Conservation (phyloP, 2,797 vertebrate species). For the Sciurus carolinensis region DNA sequence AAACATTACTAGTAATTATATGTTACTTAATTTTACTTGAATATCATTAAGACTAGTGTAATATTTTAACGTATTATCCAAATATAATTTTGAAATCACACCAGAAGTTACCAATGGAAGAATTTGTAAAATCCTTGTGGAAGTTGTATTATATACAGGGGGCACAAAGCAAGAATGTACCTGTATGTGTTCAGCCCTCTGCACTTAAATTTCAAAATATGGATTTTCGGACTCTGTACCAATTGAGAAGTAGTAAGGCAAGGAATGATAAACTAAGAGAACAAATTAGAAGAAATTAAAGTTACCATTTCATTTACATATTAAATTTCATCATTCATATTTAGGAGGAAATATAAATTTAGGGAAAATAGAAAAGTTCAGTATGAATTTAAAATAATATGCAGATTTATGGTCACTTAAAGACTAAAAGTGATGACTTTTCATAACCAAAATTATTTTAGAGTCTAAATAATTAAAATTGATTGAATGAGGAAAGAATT, state of each 20-base stretch:
- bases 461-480: slow-evolving; percentile 59
- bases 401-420: neutral
- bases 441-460: neutral
- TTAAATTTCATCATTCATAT: neutral
- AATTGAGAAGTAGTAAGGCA: slow-evolving; percentile 25
- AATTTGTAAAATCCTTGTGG: neutral
- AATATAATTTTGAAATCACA: neutral
- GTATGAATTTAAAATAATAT: slow-evolving; percentile 21
- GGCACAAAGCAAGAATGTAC: neutral
- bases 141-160: neutral
- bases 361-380: slow-evolving; percentile 20
- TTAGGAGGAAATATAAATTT: slow-evolving; percentile 44
- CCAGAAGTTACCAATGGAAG: neutral
- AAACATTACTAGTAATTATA: neutral
- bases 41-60: neutral
- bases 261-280: neutral
- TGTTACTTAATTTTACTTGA: slow-evolving; percentile 36
- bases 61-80: neutral
- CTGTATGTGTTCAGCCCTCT: neutral
- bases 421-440: neutral
- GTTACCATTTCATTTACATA: neutral
- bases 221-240: neutral
- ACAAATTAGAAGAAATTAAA: slow-evolving; percentile 39
- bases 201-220: slow-evolving; percentile 5
- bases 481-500: neutral